phyloP scores from a whole-genome alignment of 2,797 vertebrate species.

The Clarias fuscus region DNA sequence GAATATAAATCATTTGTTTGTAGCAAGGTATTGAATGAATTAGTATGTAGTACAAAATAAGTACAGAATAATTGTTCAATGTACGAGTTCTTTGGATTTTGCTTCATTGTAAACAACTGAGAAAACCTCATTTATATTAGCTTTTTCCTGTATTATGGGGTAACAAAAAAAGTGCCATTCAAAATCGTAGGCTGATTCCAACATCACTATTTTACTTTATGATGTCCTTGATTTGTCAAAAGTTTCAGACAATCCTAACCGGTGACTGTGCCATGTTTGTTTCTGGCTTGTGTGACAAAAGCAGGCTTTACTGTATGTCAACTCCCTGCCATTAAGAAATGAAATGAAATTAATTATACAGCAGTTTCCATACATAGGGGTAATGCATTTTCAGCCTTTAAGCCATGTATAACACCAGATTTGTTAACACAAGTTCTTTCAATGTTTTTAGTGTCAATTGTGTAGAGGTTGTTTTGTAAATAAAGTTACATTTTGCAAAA shows the following conservation, averaged over 20 bases:
- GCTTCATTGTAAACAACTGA: not conserved
- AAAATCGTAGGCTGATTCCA: not conserved
- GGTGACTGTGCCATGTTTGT: not conserved
- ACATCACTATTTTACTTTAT: not conserved
- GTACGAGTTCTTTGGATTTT: not conserved
- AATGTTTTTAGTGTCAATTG: too few species aligned
- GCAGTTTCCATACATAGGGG: too few species aligned
- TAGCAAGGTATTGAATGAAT: not conserved
- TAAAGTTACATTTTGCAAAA: too few species aligned
- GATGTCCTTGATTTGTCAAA: not conserved
- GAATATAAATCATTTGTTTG: not conserved
- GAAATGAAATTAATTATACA: not conserved
- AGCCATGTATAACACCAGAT: too few species aligned
- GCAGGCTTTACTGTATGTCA: not conserved
- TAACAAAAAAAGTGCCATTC: not conserved
- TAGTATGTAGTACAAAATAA: not conserved
- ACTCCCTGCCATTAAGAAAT: not conserved
- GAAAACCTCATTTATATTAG: not conserved
- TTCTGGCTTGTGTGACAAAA: not conserved
- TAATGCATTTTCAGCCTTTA: too few species aligned
- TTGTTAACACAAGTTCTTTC: too few species aligned
- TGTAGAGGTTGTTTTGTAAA: too few species aligned
- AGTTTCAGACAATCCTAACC: not conserved
- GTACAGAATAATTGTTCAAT: too few species aligned
- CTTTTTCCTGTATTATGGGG: not conserved